Base-by-base conservation (phyloP, 2,797 vertebrate genomes). In the Malacoraja senta region DNA sequence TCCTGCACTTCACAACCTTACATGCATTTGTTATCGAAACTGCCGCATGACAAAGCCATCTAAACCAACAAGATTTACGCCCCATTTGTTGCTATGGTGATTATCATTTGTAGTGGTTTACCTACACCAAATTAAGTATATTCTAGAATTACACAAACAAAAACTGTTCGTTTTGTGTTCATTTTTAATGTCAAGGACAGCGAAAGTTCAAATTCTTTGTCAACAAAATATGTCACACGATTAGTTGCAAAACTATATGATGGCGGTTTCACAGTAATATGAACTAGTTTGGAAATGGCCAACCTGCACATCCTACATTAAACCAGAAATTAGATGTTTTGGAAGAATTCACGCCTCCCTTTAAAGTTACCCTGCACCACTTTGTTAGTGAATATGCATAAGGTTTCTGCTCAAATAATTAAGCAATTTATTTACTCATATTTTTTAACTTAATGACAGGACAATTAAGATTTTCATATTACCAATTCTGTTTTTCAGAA, bases 141-240 rank as follows among this genome's bases (percentile, higher is more conserved):
- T 9, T 88, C 84, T 68, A 68, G 63, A 68, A 32, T 68, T 35
- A 88, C 63, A 68, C 84, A 88, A 88, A 88, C n/a, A 88, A 88
- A 68, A 88, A 68, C 63, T 68, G 58, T 86, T 65, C 7, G 83
- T 68, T 88, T 88, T 88, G 35, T 19, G 32, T 88, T 35, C 65
- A 88, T 68, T 88, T 35, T 88, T 88, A 88, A 88, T 68, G 84
- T 88, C 17, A 38, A 35, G 61, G 84, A 65, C 84, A 88, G 61
- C 32, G 10, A 35, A 68, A 68, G 61, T 88, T 88, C 84, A 88
- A 68, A 19, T 35, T 19, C 65, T 68, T 32, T 68, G 84, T 88
- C 61, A 68, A 88, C 65, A 29, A 61, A 84, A 24, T 17, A 19
- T 21, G 63, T 68, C 61, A 35, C 8, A 32, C 68, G 84, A 88